A percentile compares a stretch with the other conserved stretches of the same genome.
Evolutionary conservation across 2,888 invertebrate species (phyloP).

Genomic region (Drosophila mulleri): DNA sequence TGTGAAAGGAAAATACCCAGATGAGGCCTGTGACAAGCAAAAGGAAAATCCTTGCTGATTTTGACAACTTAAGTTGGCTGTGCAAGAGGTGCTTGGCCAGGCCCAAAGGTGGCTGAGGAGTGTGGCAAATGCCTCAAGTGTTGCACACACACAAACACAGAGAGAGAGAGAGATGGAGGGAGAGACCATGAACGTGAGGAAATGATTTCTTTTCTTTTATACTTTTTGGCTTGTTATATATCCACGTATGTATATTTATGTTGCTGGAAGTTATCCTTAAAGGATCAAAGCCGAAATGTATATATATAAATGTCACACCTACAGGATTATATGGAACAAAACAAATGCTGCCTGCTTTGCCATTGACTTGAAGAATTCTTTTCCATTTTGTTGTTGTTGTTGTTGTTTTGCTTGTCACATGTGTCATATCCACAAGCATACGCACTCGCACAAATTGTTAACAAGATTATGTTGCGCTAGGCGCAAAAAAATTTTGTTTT

Average conservation of each 20-base stretch:
- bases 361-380: slow-evolving; percentile 68
- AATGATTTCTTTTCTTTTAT: slow-evolving; percentile 44
- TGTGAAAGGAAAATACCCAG: slow-evolving; percentile 59
- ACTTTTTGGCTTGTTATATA: slow-evolving; percentile 10
- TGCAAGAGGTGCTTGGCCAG: slow-evolving; percentile 10
- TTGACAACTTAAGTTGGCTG: slow-evolving; percentile 74
- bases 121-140: slow-evolving; percentile 52
- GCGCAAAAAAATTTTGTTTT: slow-evolving; percentile 46
- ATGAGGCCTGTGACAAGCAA: slow-evolving; percentile 23
- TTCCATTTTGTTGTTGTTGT: slow-evolving; percentile 19
- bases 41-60: slow-evolving; percentile 66
- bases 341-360: slow-evolving; percentile 56
- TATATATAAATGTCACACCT: slow-evolving; percentile 77
- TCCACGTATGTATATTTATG: slow-evolving; percentile 17
- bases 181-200: slow-evolving; percentile 3
- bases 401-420: slow-evolving; percentile 46
- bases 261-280: slow-evolving; percentile 67
- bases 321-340: slow-evolving; percentile 70
- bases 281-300: slow-evolving; percentile 81
- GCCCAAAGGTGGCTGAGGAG: neutral
- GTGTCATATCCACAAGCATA: slow-evolving; percentile 63
- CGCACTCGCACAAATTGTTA: slow-evolving; percentile 66
- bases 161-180: no score
- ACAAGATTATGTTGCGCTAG: slow-evolving; percentile 71
- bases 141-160: slow-evolving; percentile 9